These are phyloP conservation scores for Rhagium mordax DNA, from an alignment of 2,888 invertebrate genomes.

Conservation along the genomic window DNA sequence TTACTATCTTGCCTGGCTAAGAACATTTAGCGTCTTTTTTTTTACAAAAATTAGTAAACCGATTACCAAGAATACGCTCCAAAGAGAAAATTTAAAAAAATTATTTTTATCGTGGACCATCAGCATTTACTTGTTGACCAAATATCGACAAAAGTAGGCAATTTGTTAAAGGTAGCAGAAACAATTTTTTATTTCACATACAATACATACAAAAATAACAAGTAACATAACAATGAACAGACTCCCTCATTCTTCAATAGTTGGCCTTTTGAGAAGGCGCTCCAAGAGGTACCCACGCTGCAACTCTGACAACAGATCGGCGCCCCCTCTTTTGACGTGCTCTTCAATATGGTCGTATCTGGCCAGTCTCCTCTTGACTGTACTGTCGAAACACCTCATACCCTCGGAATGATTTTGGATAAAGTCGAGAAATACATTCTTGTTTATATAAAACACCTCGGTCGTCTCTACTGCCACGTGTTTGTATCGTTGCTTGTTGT, in stretches of 20 bases:
- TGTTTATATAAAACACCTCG: conserved; percentile 57
- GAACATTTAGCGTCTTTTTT: no score
- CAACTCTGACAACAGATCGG: background rate
- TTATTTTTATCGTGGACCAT: no score
- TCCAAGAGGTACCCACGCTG: background rate
- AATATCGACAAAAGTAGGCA: no score
- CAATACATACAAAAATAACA: background rate
- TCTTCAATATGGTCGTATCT: background rate
- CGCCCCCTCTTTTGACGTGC: background rate
- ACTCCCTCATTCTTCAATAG: background rate
- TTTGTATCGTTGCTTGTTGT: conserved; percentile 42
- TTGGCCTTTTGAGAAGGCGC: background rate
- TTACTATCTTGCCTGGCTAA: no score
- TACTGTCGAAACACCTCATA: background rate
- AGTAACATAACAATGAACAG: background rate
- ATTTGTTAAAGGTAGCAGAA: no score
- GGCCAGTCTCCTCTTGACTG: background rate
- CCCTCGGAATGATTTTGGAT: background rate
- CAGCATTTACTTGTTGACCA: no score
- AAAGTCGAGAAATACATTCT: background rate
- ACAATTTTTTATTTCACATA: background rate
- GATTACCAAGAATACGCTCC: no score
- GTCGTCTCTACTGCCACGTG: conserved; percentile 62
- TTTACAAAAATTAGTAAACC: no score
- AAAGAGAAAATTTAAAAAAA: no score